Evolutionary conservation across 2,888 invertebrate genomes (phyloP).

Genomic region (Caenorhabditis parvicauda): DNA sequence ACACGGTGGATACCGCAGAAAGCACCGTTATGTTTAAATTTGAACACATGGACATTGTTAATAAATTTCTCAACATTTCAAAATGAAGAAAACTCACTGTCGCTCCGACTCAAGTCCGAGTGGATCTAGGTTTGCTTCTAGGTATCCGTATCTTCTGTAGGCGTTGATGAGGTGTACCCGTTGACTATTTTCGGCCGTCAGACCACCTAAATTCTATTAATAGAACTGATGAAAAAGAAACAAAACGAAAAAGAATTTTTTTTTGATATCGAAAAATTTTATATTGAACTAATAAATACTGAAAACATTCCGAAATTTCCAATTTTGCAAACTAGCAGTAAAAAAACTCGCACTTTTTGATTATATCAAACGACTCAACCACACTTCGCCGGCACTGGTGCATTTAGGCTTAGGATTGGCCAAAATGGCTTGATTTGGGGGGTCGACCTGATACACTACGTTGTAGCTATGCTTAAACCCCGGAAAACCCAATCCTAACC

Average conservation of each 20-base stretch:
- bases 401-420: too few species aligned
- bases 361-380: background rate
- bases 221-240: background rate
- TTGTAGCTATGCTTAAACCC: too few species aligned
- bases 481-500: too few species aligned
- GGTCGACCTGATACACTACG: too few species aligned
- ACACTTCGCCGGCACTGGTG: too few species aligned
- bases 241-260: too few species aligned
- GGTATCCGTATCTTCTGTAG: slow-evolving; percentile 56
- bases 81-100: slow-evolving; percentile 24
- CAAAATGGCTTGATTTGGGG: too few species aligned
- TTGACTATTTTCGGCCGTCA: slow-evolving; percentile 40
- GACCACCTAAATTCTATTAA: slow-evolving; percentile 16
- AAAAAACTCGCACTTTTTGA: slow-evolving; percentile 2
- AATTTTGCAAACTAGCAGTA: too few species aligned
- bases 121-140: slow-evolving; percentile 57
- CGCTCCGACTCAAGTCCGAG: slow-evolving; percentile 37
- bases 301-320: too few species aligned
- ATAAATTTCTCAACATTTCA: background rate
- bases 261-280: too few species aligned
- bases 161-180: slow-evolving; percentile 55
- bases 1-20: slow-evolving; percentile 6
- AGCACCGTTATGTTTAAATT: background rate
- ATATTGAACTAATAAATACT: too few species aligned
- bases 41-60: background rate